phyloP scores from a whole-genome alignment of 2,113 vertebrate genomes.

The Cyprinodon tularosa region DNA sequence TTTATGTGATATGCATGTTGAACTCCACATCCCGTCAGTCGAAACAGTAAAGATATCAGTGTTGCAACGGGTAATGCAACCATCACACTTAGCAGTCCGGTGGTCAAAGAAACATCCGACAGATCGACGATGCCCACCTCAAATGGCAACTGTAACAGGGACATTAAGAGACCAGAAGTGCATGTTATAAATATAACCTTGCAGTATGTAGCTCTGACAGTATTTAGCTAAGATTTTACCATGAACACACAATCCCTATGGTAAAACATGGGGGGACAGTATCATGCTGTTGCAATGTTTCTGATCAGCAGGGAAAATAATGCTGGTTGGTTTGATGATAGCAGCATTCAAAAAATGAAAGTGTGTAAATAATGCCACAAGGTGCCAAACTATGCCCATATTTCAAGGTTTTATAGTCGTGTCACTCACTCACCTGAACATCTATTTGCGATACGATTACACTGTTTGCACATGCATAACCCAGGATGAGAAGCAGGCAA shows the following conservation, averaged over 20 bases:
- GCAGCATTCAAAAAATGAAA: too few relatives aligned
- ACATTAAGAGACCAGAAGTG: background rate
- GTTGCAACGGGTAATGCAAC: conserved; percentile 71
- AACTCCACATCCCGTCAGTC: conserved; percentile 38
- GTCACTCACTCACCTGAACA: conserved; percentile 66
- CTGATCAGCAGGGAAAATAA: too few relatives aligned
- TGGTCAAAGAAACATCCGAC: conserved; percentile 63
- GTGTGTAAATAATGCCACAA: background rate
- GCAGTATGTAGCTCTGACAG: background rate
- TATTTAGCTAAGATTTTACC: background rate
- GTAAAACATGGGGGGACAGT: background rate
- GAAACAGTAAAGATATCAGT: conserved; percentile 80
- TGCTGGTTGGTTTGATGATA: too few relatives aligned
- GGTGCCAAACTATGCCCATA: background rate
- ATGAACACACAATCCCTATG: background rate
- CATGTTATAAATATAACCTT: background rate
- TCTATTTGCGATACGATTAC: conserved; percentile 59
- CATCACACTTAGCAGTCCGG: conserved; percentile 66
- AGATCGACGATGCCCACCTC: conserved; percentile 59
- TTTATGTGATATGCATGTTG: background rate
- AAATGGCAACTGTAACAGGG: conserved; percentile 59
- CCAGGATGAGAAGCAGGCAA: conserved; percentile 74
- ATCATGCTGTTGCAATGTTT: too few relatives aligned
- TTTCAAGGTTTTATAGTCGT: background rate
- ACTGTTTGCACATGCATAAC: conserved; percentile 69